Evolutionary conservation across 92 coral and sea anemone species (phyloP).

Genomic region (Palythoa heliodiscus): DNA sequence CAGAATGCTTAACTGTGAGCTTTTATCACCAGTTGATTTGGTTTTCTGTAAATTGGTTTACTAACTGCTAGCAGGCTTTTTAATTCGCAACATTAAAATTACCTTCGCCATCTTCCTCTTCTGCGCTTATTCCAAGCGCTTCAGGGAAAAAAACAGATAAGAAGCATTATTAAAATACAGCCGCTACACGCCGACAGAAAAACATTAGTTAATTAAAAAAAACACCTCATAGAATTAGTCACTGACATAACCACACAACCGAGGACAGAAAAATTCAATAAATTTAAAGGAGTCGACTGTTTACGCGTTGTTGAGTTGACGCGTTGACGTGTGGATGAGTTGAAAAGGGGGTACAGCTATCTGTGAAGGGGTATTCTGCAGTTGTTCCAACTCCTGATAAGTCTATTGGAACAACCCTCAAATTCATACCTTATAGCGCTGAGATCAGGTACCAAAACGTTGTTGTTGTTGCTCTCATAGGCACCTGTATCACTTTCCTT

Average conservation of each 20-base stretch:
- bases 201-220: neutral
- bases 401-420: slow-evolving; percentile 45
- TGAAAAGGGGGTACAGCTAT: slow-evolving; percentile 14
- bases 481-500: slow-evolving; percentile 22
- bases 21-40: no score
- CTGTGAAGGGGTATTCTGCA: slow-evolving; percentile 26
- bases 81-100: neutral
- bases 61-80: neutral
- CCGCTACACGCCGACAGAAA: slow-evolving; percentile 1
- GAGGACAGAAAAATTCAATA: neutral
- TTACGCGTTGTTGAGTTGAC: slow-evolving; percentile 14
- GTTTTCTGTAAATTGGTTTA: neutral
- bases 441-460: slow-evolving; percentile 43
- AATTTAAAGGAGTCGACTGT: neutral
- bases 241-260: neutral
- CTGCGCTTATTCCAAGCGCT: slow-evolving; percentile 1
- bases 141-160: neutral
- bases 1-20: no score
- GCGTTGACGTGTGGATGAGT: slow-evolving; percentile 15
- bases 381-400: slow-evolving; percentile 43
- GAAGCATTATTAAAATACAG: neutral
- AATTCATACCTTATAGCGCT: slow-evolving; percentile 43
- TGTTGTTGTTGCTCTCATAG: slow-evolving; percentile 41
- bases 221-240: neutral
- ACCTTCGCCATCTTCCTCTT: slow-evolving; percentile 1